Percentiles rank a stretch among this genome's conserved stretches.
Evolutionary conservation across 2,113 vertebrate species (phyloP).

Genomic region (Leiothrix lutea): DNA sequence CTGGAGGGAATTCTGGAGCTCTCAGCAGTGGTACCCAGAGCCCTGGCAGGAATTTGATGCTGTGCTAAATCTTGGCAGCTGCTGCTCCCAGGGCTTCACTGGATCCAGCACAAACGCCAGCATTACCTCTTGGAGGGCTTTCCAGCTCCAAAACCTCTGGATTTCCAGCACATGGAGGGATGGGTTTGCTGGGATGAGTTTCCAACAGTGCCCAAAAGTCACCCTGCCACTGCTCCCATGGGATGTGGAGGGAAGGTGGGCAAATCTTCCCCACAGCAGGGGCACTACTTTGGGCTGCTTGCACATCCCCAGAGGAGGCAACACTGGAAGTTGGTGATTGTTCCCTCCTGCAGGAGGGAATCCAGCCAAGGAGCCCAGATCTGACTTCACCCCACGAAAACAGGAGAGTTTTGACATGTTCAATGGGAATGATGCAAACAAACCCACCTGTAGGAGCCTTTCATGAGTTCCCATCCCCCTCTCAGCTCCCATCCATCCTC

Average conservation of each 20-base stretch:
- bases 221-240: neutral
- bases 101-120: neutral
- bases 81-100: neutral
- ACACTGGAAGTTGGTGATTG: accelerated
- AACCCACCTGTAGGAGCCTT: neutral
- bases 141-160: neutral
- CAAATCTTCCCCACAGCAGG: neutral
- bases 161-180: neutral
- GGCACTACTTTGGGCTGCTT: neutral
- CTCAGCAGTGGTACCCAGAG: neutral
- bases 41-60: neutral
- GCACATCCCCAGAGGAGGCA: neutral
- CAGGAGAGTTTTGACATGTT: neutral
- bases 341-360: neutral
- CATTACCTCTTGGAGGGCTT: neutral
- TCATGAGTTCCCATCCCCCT: neutral
- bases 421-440: accelerated
- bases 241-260: neutral
- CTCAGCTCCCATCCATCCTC: neutral
- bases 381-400: neutral
- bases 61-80: neutral
- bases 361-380: neutral
- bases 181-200: neutral
- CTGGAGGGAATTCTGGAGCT: neutral
- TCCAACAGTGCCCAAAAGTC: accelerated